phyloP scores from a whole-genome alignment of 2,797 vertebrate species.

The Xenopus petersii region DNA sequence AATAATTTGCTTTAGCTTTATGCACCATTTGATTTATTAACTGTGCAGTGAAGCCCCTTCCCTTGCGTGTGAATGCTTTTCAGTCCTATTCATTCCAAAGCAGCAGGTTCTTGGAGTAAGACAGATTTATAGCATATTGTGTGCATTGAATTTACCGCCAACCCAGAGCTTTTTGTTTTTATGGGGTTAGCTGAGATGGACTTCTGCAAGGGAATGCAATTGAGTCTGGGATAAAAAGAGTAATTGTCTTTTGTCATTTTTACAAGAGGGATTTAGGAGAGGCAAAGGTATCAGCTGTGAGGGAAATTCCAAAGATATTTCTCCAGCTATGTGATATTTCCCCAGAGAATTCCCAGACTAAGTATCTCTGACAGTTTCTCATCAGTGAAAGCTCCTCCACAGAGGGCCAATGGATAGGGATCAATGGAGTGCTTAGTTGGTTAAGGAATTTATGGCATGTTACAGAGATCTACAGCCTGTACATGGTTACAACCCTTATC shows the following conservation, averaged over 20 bases:
- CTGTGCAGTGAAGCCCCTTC: constrained; percentile 3
- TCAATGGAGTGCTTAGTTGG: constrained; percentile 36
- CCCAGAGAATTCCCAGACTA: constrained; percentile 67
- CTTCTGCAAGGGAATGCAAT: constrained; percentile 16
- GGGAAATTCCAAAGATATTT: constrained; percentile 69
- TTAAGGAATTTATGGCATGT: constrained; percentile 36
- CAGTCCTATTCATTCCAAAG: constrained; percentile 19
- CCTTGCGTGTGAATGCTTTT: constrained; percentile 17
- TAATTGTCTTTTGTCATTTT: constrained; percentile 27
- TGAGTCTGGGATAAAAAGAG: constrained; percentile 42
- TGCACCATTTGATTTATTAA: not conserved
- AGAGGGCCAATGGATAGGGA: constrained; percentile 25
- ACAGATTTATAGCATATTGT: constrained; percentile 26
- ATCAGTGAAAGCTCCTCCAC: constrained; percentile 46
- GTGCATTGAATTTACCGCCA: not conserved
- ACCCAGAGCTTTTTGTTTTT: constrained; percentile 3
- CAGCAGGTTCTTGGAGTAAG: not conserved
- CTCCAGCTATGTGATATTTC: constrained; percentile 65
- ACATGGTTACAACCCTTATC: constrained; percentile 13
- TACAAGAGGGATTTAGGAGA: constrained; percentile 42
- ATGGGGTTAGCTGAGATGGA: constrained; percentile 11
- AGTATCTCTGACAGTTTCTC: constrained; percentile 61
- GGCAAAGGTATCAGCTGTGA: constrained; percentile 50
- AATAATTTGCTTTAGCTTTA: too few species aligned
- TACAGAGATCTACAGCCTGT: constrained; percentile 22